Evolutionary conservation across 2,797 vertebrate species (phyloP).

Genomic region (Sebastes itinus): DNA sequence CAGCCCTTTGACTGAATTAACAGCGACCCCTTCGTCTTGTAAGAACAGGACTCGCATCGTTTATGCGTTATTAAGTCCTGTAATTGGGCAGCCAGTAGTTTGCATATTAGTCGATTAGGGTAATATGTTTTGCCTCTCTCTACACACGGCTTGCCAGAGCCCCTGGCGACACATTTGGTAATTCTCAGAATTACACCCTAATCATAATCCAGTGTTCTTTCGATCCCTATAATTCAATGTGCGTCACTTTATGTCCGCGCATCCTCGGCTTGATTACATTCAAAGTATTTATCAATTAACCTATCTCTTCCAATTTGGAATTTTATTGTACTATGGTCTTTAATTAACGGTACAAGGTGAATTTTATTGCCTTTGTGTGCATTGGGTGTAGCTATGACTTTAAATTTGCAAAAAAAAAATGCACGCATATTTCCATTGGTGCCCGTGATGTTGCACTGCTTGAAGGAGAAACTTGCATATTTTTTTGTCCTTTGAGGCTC

Average conservation of each 20-base stretch:
- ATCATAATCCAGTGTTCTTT: conserved; percentile 93
- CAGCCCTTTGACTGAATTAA: conserved; percentile 88
- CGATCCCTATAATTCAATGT: conserved; percentile 89
- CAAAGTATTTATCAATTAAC: conserved; percentile 54
- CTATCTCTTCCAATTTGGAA: conserved; percentile 2
- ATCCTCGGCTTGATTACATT: conserved; percentile 49
- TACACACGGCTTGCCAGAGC: conserved; percentile 91
- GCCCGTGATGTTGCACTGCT: neutral
- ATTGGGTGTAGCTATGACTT: neutral
- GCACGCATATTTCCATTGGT: neutral
- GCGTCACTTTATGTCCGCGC: conserved; percentile 48
- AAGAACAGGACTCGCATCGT: conserved; percentile 95
- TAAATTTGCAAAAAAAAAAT: neutral
- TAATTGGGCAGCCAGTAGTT: conserved; percentile 99
- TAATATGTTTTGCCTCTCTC: conserved; percentile 97
- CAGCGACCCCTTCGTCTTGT: conserved; percentile 86
- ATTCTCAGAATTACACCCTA: conserved; percentile 96
- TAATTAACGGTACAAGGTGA: neutral
- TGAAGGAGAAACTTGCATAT: conserved; percentile 43
- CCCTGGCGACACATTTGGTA: conserved; percentile 90
- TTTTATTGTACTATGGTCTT: neutral
- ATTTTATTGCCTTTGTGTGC: neutral
- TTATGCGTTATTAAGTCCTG: conserved; percentile 97
- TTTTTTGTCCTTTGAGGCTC: conserved; percentile 45
- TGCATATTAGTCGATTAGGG: conserved; percentile 99